Conservation (phyloP, 92 coral and sea anemone species). For the Heliopora coerulea region DNA sequence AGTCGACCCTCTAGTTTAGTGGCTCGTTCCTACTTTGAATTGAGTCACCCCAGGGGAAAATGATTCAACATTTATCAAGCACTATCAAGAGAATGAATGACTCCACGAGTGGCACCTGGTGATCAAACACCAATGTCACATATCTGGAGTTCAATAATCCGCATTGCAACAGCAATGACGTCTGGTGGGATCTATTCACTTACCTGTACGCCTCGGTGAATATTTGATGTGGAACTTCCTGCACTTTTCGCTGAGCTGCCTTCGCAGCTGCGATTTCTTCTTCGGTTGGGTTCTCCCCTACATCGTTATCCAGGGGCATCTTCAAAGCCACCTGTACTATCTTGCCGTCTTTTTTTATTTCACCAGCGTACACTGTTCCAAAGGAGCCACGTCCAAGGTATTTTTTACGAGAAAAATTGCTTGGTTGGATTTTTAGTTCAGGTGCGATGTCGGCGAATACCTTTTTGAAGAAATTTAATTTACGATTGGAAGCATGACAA, state of each 20-base stretch:
- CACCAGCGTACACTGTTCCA: slow-evolving; percentile 97
- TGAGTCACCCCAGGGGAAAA: too few relatives aligned
- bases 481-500: too few relatives aligned
- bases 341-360: slow-evolving; percentile 72
- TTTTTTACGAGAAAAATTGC: slow-evolving; percentile 68
- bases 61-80: too few relatives aligned
- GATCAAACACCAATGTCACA: too few relatives aligned
- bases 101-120: too few relatives aligned
- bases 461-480: slow-evolving; percentile 53
- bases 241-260: slow-evolving; percentile 78
- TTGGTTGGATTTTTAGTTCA: slow-evolving; percentile 66
- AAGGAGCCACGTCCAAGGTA: slow-evolving; percentile 95
- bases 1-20: too few relatives aligned
- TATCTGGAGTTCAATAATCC: too few relatives aligned
- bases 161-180: neutral
- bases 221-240: slow-evolving; percentile 80
- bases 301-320: slow-evolving; percentile 97
- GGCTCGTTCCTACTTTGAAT: too few relatives aligned
- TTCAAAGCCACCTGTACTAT: slow-evolving; percentile 77
- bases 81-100: too few relatives aligned
- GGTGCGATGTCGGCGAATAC: slow-evolving; percentile 98
- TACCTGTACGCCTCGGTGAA: slow-evolving; percentile 95
- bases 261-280: slow-evolving; percentile 87
- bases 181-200: neutral
- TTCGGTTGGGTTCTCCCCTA: slow-evolving; percentile 78